Percentiles rank a stretch among this genome's conserved stretches.
Conservation (phyloP, 2,113 vertebrate genomes). For the Hemibagrus wyckioides region DNA sequence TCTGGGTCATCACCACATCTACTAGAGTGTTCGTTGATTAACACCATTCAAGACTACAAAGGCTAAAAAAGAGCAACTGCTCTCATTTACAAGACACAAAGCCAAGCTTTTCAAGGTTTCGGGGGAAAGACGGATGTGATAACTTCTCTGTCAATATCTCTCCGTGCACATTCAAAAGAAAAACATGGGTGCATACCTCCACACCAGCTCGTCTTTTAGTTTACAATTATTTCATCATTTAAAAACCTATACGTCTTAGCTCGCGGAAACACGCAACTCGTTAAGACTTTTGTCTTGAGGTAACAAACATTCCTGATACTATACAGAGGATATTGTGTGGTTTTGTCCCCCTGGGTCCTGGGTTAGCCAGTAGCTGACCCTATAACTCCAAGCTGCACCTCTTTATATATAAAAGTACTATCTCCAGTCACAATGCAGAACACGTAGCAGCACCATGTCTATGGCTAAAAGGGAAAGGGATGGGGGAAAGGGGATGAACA, state of each 20-base stretch:
- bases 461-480: conserved; percentile 39
- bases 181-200: conserved; percentile 30
- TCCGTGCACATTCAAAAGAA: conserved; percentile 45
- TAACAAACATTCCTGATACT: conserved; percentile 79
- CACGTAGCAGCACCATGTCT: conserved; percentile 60
- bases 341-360: conserved; percentile 74
- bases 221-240: conserved; percentile 9
- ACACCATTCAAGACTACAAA: conserved; percentile 41
- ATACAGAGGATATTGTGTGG: conserved; percentile 51
- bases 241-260: conserved; percentile 19
- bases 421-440: conserved; percentile 51
- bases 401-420: conserved; percentile 38
- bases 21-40: conserved; percentile 63
- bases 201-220: conserved; percentile 18
- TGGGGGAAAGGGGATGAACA: background rate
- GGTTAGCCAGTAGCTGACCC: conserved; percentile 68
- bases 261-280: conserved; percentile 29
- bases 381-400: conserved; percentile 52
- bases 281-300: conserved; percentile 69
- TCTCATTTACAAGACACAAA: conserved; percentile 51
- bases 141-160: conserved; percentile 31
- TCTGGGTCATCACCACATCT: conserved; percentile 68
- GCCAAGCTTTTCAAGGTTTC: conserved; percentile 36
- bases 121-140: conserved; percentile 22
- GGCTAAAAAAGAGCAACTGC: conserved; percentile 44